Conservation (phyloP, 2,888 invertebrate species). For the Galerucella pusilla region DNA sequence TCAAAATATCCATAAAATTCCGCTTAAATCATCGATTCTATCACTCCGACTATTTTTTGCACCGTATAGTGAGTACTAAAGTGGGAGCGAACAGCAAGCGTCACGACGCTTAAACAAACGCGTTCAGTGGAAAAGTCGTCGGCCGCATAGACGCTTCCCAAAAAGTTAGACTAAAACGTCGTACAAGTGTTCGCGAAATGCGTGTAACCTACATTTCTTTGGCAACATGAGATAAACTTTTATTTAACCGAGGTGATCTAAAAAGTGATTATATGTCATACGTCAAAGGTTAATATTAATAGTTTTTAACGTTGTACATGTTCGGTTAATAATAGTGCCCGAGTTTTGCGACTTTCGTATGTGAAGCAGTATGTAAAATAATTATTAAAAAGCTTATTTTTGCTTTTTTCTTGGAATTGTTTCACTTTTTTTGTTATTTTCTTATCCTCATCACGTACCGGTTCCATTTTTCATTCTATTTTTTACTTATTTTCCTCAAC, state of each 20-base stretch:
- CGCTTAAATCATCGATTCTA: not conserved
- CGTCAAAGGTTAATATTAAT: slow-evolving; percentile 6
- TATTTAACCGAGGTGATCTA: slow-evolving; percentile 12
- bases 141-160: slow-evolving; percentile 50
- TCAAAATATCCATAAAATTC: too few relatives aligned
- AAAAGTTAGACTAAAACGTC: slow-evolving; percentile 41
- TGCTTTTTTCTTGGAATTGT: too few relatives aligned
- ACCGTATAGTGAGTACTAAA: slow-evolving; percentile 41
- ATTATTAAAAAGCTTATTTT: too few relatives aligned
- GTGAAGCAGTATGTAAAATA: too few relatives aligned
- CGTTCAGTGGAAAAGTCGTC: slow-evolving; percentile 52
- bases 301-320: not conserved
- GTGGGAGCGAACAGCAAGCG: slow-evolving; percentile 46
- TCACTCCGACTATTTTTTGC: slow-evolving; percentile 3
- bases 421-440: too few relatives aligned
- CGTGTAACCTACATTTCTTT: slow-evolving; percentile 33
- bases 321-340: not conserved
- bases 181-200: slow-evolving; percentile 29
- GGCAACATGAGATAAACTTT: not conserved
- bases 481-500: too few relatives aligned
- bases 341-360: not conserved
- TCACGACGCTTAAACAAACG: slow-evolving; percentile 48
- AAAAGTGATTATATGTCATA: slow-evolving; percentile 20
- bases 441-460: too few relatives aligned
- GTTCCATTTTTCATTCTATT: too few relatives aligned